These are phyloP conservation scores for Alaudala cheleensis DNA, from an alignment of 2,113 vertebrate genomes.

Conservation along the genomic window DNA sequence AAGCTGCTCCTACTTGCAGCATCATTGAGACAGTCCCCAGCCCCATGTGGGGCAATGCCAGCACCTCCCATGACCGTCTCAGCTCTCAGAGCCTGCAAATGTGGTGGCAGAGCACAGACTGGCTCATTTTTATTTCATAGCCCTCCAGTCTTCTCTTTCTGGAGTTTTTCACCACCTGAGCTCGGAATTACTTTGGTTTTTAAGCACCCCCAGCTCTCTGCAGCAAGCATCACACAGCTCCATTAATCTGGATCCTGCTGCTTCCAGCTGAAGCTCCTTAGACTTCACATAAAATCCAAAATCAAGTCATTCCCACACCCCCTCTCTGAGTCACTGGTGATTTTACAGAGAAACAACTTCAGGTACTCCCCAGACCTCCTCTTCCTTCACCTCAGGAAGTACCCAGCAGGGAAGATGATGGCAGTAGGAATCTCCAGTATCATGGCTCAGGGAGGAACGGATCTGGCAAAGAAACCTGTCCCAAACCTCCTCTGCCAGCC, in stretches of 20 bases:
- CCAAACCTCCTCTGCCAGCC: not conserved
- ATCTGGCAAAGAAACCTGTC: not conserved
- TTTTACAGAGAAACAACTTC: not conserved
- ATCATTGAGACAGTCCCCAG: not conserved
- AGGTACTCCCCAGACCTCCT: not conserved
- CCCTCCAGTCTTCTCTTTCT: not conserved
- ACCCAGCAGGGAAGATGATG: not conserved
- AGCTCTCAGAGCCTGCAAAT: not conserved
- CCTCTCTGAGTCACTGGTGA: not conserved
- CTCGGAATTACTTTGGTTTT: not conserved
- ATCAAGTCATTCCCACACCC: not conserved
- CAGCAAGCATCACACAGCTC: not conserved
- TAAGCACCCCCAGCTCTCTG: not conserved
- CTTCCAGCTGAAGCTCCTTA: not conserved
- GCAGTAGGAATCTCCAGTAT: not conserved
- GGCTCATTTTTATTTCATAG: not conserved
- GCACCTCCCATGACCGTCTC: fast-evolving
- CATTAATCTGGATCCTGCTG: not conserved
- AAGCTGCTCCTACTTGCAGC: not conserved
- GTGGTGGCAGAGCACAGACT: not conserved
- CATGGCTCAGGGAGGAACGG: fast-evolving
- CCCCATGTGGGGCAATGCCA: fast-evolving
- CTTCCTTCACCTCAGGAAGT: not conserved
- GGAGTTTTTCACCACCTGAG: not conserved
- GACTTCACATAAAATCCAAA: not conserved